Percentiles rank a stretch among this genome's conserved stretches.
These are phyloP conservation scores for Paracanthobrama guichenoti DNA, from an alignment of 2,113 vertebrate species.

Conservation along the genomic window DNA sequence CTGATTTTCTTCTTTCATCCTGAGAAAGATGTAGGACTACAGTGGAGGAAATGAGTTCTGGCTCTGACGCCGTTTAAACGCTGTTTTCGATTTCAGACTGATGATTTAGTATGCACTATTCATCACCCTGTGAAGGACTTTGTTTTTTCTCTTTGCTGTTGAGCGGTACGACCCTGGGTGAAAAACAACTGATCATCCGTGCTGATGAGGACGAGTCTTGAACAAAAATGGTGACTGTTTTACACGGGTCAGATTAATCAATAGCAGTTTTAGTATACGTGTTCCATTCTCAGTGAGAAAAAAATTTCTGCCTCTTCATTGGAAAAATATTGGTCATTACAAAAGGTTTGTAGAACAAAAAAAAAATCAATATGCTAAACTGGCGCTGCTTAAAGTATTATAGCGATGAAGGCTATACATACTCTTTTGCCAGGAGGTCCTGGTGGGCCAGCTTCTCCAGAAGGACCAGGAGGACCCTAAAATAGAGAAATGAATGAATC, in stretches of 20 bases:
- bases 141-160: constrained; percentile 26
- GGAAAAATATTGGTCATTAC: not conserved
- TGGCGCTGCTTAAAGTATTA: not conserved
- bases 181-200: constrained; percentile 8
- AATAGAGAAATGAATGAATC: constrained; percentile 47
- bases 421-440: constrained; percentile 97
- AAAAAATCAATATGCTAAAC: not conserved
- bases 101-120: constrained; percentile 48
- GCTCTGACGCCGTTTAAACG: constrained; percentile 40
- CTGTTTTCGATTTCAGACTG: constrained; percentile 67
- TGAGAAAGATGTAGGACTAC: constrained; percentile 21
- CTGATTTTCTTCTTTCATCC: constrained; percentile 54
- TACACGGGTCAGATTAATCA: not conserved
- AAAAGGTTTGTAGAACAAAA: not conserved
- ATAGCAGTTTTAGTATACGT: not conserved
- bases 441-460: constrained; percentile 95
- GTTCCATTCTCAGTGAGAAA: not conserved
- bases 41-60: constrained; percentile 61
- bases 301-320: not conserved
- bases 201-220: not conserved
- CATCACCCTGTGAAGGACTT: constrained; percentile 36
- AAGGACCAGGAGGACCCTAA: constrained; percentile 95
- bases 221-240: constrained; percentile 6
- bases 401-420: constrained; percentile 64
- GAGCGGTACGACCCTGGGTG: not conserved